phyloP scores from a whole-genome alignment of 2,797 vertebrate genomes.

The Tachyglossus aculeatus region DNA sequence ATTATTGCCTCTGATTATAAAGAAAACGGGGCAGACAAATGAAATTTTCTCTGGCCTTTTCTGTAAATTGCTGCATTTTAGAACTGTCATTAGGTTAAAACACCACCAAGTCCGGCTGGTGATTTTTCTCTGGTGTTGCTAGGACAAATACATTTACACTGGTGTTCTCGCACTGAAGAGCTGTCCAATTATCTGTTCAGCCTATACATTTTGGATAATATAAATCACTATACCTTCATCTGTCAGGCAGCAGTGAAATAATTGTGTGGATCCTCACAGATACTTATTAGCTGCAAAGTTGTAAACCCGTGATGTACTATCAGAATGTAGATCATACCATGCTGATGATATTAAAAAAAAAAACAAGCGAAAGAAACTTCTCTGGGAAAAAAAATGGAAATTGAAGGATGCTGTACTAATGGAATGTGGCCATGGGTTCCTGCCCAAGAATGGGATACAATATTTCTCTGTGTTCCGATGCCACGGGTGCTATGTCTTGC shows the following conservation, averaged over 20 bases:
- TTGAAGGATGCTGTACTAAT: no score
- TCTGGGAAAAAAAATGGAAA: not conserved
- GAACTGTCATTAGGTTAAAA: not conserved
- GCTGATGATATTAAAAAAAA: not conserved
- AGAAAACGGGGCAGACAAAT: not conserved
- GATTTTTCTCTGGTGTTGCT: not conserved
- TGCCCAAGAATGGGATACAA: no score
- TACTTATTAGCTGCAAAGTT: not conserved
- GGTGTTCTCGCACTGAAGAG: no score
- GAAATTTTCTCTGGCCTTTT: not conserved
- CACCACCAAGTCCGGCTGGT: not conserved
- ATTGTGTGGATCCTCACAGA: not conserved
- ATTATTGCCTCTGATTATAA: not conserved
- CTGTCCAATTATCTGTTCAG: not conserved
- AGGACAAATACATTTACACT: not conserved
- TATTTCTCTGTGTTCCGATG: not conserved
- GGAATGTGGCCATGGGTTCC: no score
- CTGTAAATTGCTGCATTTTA: not conserved
- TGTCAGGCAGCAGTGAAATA: not conserved
- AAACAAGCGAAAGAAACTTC: no score
- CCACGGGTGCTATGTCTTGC: conserved; percentile 5
- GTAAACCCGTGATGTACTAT: not conserved
- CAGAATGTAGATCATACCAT: not conserved
- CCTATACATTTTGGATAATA: not conserved
- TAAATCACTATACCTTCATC: not conserved